Percentiles rank a stretch among this genome's conserved stretches.
These are phyloP conservation scores for Theristicus caerulescens DNA, from an alignment of 2,113 vertebrate species.

Conservation along the genomic window DNA sequence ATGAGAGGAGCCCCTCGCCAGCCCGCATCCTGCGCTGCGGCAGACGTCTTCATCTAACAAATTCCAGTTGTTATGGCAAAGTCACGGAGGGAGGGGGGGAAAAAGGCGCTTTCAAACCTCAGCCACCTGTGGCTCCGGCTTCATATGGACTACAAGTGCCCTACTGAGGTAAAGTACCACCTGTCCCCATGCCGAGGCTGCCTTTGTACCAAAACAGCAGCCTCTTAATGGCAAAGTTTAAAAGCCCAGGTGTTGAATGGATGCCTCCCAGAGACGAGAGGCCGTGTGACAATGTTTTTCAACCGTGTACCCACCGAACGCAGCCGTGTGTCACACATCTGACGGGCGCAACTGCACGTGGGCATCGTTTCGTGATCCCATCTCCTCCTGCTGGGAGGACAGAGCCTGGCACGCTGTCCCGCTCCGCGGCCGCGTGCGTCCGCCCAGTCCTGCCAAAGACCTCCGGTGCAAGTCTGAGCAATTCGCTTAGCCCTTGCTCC, in stretches of 20 bases:
- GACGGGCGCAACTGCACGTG: fast-evolving
- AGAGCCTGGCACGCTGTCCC: neutral
- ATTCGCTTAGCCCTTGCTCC: neutral
- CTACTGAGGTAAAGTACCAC: slow-evolving; percentile 28
- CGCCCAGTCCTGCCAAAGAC: neutral
- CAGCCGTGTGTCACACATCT: fast-evolving
- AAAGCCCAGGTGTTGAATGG: neutral
- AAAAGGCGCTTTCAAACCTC: neutral
- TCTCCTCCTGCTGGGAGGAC: neutral
- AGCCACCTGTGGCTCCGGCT: neutral
- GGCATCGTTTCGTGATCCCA: neutral
- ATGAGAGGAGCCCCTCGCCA: neutral
- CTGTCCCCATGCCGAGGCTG: neutral
- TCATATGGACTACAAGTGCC: neutral
- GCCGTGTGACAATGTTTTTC: fast-evolving
- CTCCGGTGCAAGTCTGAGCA: fast-evolving
- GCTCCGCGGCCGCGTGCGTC: fast-evolving
- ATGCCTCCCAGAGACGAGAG: neutral
- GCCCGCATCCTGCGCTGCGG: neutral
- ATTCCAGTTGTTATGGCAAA: neutral
- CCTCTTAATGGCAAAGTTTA: neutral
- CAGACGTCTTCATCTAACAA: neutral
- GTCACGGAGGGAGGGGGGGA: fast-evolving
- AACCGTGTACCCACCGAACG: fast-evolving
- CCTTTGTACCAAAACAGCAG: neutral